Percentiles rank a stretch among this genome's conserved stretches.
Conservation (phyloP, 2,797 vertebrate species). For the Peromyscus aztecus region DNA sequence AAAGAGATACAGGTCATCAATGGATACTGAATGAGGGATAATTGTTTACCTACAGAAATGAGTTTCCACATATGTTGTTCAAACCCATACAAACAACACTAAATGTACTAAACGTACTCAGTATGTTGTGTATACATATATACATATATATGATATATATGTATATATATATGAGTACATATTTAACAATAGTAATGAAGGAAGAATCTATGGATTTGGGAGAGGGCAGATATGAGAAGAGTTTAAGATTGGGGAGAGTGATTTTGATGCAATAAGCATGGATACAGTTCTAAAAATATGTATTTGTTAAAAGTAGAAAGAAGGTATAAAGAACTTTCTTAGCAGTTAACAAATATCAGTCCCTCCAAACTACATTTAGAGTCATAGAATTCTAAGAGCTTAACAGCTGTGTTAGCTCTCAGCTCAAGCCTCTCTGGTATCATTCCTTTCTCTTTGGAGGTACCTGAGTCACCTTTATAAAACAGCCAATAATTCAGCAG, state of each 20-base stretch:
- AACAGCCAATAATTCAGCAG: no score
- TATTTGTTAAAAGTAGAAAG: not conserved
- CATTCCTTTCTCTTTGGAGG: not conserved
- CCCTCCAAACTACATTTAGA: not conserved
- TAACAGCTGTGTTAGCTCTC: not conserved
- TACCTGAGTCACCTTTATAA: no score
- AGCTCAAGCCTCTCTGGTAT: not conserved
- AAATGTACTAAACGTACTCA: not conserved
- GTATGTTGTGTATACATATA: not conserved
- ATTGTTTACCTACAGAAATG: not conserved
- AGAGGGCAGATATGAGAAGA: not conserved
- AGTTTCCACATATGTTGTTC: not conserved
- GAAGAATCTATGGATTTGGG: not conserved
- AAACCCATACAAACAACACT: not conserved
- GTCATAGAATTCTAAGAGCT: not conserved
- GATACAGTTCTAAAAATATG: not conserved
- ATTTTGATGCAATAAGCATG: not conserved
- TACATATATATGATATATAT: not conserved
- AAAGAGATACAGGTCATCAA: not conserved
- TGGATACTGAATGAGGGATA: not conserved
- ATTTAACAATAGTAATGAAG: not conserved
- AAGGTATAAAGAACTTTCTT: constrained; percentile 35
- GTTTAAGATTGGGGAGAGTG: not conserved
- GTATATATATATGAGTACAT: not conserved
- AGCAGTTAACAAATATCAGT: not conserved